These are phyloP conservation scores for Eptatretus atami DNA, from an alignment of 2,797 vertebrate species.

Conservation along the genomic window DNA sequence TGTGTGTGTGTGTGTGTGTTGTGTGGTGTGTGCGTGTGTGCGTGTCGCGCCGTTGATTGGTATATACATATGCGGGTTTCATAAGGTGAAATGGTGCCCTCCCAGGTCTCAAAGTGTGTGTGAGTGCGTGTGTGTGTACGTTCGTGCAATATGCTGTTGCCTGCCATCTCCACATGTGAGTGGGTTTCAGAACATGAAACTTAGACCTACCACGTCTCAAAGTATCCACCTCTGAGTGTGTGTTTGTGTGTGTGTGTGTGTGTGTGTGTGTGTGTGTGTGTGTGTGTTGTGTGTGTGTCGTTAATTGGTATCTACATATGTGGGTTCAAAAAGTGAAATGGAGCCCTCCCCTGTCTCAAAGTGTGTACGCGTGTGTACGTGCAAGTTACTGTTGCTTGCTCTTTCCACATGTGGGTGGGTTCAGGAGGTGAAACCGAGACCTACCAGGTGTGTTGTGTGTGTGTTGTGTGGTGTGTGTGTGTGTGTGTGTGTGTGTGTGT, in stretches of 20 bases:
- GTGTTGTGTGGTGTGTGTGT: conserved; percentile 15
- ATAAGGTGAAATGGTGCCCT: too few species aligned
- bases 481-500: conserved; percentile 12
- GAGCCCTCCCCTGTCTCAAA: conserved; percentile 9
- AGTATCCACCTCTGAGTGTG: conserved; percentile 75
- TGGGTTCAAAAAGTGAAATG: conserved; percentile 48
- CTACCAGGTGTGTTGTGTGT: conserved; percentile 26
- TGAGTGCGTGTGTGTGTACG: too few species aligned
- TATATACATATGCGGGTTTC: too few species aligned
- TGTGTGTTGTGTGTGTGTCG: background rate
- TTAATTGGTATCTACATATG: background rate
- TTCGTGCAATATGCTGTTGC: too few species aligned
- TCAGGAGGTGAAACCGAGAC: too few species aligned
- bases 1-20: conserved; percentile 19
- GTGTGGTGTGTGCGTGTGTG: too few species aligned
- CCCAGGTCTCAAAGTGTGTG: too few species aligned
- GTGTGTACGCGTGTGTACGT: background rate
- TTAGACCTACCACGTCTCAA: too few species aligned
- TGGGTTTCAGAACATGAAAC: too few species aligned
- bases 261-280: conserved; percentile 1
- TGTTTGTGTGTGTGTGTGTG: conserved; percentile 13
- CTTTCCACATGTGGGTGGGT: too few species aligned
- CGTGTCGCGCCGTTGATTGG: background rate
- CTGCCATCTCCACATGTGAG: too few species aligned
- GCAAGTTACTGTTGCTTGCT: too few species aligned